A percentile compares a stretch with the other conserved stretches of the same genome.
Evolutionary conservation across 2,113 vertebrate species (phyloP).

Genomic region (Panurus biarmicus): DNA sequence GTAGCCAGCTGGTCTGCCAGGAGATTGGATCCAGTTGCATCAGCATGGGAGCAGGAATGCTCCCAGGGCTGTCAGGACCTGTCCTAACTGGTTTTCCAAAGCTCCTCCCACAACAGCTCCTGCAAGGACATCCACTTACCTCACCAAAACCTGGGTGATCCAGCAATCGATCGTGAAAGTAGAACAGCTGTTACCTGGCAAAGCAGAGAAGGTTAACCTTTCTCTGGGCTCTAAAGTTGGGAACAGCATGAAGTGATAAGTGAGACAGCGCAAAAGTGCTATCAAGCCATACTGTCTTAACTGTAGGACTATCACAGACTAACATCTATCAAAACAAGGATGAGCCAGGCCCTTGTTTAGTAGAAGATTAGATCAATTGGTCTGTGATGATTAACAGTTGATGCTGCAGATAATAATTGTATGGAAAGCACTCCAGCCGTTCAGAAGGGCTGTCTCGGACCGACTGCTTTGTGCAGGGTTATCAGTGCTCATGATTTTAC

Average conservation of each 20-base stretch:
- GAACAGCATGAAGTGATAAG: not conserved
- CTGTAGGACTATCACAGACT: not conserved
- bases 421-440: conserved; percentile 1
- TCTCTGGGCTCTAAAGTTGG: not conserved
- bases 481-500: not conserved
- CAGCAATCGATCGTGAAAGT: not conserved
- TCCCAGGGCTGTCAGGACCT: not conserved
- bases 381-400: conserved; percentile 17
- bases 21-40: conserved; percentile 45
- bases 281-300: not conserved
- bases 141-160: conserved; percentile 6
- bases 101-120: conserved; percentile 36
- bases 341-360: conserved; percentile 4
- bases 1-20: not conserved
- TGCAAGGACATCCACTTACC: conserved; percentile 15
- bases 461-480: not conserved
- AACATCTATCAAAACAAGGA: conserved; percentile 23
- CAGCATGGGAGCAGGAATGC: conserved; percentile 38
- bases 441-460: not conserved
- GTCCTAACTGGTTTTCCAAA: conserved; percentile 34
- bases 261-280: not conserved
- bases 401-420: conserved; percentile 10
- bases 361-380: conserved; percentile 3
- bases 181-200: not conserved
- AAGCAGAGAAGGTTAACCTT: not conserved